Conservation (phyloP, 2,113 vertebrate genomes). For the Helogale parvula region DNA sequence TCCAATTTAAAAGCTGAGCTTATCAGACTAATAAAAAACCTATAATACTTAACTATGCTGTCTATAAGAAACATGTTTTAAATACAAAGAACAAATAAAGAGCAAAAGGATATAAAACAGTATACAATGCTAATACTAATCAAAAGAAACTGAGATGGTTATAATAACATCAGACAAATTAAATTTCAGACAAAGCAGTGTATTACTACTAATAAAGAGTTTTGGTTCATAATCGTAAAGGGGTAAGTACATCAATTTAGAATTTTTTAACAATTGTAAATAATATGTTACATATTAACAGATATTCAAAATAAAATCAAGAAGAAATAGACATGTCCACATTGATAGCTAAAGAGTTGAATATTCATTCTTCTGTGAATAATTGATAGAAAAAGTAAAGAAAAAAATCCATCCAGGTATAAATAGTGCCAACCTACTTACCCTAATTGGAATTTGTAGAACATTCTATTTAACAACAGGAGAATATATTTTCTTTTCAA, state of each 20-base stretch:
- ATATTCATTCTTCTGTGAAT: not conserved
- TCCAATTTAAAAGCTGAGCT: not conserved
- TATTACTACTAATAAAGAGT: not conserved
- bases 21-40: not conserved
- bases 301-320: not conserved
- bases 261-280: not conserved
- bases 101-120: not conserved
- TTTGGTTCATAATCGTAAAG: not conserved
- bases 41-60: not conserved
- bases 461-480: not conserved
- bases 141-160: not conserved
- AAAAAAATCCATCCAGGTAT: not conserved
- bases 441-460: not conserved
- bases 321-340: not conserved
- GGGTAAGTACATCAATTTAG: not conserved
- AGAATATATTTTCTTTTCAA: not conserved
- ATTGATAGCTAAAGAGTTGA: not conserved
- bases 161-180: not conserved
- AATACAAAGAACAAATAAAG: not conserved
- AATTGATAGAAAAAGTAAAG: not conserved
- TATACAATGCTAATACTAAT: not conserved
- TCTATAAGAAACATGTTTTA: not conserved
- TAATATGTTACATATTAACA: not conserved
- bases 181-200: not conserved
- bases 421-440: not conserved